Evolutionary conservation across 2,888 invertebrate species (phyloP), one percentile per base, ranked within the genome.

Genomic region (Macaria notata): DNA sequence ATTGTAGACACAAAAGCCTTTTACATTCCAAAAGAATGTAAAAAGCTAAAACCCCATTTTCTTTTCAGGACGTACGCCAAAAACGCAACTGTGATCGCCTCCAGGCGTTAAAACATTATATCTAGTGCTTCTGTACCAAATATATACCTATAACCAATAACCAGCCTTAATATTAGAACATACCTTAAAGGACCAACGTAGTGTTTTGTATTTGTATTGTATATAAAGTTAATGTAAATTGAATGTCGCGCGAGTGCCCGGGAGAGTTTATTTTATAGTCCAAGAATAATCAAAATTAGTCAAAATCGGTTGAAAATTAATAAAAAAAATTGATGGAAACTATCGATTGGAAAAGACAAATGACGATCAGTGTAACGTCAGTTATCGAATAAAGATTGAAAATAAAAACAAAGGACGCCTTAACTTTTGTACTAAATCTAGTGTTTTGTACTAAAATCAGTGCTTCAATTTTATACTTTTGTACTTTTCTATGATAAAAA

Each of bases 141-240:
- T 79, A 83, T 49, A 54, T 57, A 78, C 69, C 71, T 78, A 68
- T 80, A 84, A 81, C 71, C 76, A 76, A 76, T 79, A 78, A 75
- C 64, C 71, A 84, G 88, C 88, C 88, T 89, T 88, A 88, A 70
- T 67, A 69, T 67, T 74, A 74, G 70, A 85, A 48, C 50, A 59
- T 59, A 59, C 84, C 84, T 86, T 78, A 84, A 87, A 88, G 90
- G 90, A 88, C 90, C 90, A 90, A 89, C 19, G 59, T 75, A 75
- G 69, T 71, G 65, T 86, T 91, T 89, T 87, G 71, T 80, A 83
- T 76, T 71, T 73, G 4, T 41, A 9, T 70, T 76, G 85, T 84
- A 19, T 84, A 74, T 72, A 36, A 36, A 36, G 5, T 36, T 36
- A 36, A 36, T 36, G 33, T 36, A 6, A 36, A 7, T 7, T 7